These are phyloP conservation scores for Cybosia mesomella DNA, from an alignment of 2,888 invertebrate genomes.

Conservation along the genomic window DNA sequence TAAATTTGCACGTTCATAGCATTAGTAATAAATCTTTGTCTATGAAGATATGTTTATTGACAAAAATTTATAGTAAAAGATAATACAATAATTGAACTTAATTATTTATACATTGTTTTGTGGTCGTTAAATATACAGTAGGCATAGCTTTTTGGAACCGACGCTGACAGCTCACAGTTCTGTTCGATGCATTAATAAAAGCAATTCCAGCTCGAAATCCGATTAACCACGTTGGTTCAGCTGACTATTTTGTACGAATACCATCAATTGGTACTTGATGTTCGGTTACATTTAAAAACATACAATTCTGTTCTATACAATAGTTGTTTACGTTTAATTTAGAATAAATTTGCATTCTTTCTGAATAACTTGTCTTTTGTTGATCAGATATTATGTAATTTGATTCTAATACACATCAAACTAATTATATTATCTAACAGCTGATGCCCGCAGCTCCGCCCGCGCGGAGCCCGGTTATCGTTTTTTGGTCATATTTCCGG, in stretches of 20 bases:
- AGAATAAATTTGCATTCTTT: not conserved
- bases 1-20: no score
- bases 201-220: constrained; percentile 61
- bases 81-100: constrained; percentile 20
- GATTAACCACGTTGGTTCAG: constrained; percentile 61
- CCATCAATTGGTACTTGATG: constrained; percentile 56
- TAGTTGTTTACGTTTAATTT: constrained; percentile 5
- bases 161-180: constrained; percentile 51
- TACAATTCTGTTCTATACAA: not conserved
- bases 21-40: no score
- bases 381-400: not conserved
- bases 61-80: no score
- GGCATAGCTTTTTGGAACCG: constrained; percentile 36
- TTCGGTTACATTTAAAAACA: constrained; percentile 36
- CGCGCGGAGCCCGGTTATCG: no score
- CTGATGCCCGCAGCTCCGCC: no score
- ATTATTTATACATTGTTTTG: constrained; percentile 37
- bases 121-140: constrained; percentile 36
- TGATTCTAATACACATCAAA: no score
- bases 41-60: no score
- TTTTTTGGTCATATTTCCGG: no score
- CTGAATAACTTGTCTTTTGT: not conserved
- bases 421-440: no score
- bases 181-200: constrained; percentile 64
- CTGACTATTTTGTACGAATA: constrained; percentile 58